phyloP scores from a whole-genome alignment of 2,113 vertebrate genomes.

The Corynorhinus townsendii region DNA sequence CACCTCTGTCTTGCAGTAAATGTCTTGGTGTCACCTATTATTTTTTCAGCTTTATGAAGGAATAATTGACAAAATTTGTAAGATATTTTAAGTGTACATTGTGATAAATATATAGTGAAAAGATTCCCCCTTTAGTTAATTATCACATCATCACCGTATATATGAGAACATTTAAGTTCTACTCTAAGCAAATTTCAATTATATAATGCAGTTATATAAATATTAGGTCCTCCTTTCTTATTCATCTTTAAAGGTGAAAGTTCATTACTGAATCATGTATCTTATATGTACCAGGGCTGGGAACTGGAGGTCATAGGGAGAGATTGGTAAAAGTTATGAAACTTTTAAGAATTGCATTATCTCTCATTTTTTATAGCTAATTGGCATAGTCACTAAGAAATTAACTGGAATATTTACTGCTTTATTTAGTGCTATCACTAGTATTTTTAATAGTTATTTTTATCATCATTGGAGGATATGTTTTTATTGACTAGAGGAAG shows the following conservation, averaged over 20 bases:
- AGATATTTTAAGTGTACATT: not conserved
- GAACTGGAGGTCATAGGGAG: not conserved
- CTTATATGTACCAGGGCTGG: not conserved
- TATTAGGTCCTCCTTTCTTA: not conserved
- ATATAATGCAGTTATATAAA: not conserved
- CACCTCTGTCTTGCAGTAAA: too few species aligned
- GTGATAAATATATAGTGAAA: not conserved
- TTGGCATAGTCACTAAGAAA: not conserved
- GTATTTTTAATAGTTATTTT: not conserved
- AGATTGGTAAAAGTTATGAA: not conserved
- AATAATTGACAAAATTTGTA: not conserved
- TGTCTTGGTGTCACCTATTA: too few species aligned
- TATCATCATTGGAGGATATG: not conserved
- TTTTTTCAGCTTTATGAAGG: not conserved
- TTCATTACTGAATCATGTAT: not conserved
- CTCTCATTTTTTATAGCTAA: not conserved
- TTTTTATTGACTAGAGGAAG: not conserved
- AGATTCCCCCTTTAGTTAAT: not conserved
- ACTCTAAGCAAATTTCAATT: not conserved
- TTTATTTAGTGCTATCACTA: not conserved
- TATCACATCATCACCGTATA: not conserved
- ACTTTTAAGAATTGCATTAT: not conserved
- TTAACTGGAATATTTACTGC: not conserved
- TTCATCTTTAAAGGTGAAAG: not conserved
- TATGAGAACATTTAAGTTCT: not conserved